phyloP scores from a whole-genome alignment of 2,113 vertebrate species.

The Larimichthys polyactis region DNA sequence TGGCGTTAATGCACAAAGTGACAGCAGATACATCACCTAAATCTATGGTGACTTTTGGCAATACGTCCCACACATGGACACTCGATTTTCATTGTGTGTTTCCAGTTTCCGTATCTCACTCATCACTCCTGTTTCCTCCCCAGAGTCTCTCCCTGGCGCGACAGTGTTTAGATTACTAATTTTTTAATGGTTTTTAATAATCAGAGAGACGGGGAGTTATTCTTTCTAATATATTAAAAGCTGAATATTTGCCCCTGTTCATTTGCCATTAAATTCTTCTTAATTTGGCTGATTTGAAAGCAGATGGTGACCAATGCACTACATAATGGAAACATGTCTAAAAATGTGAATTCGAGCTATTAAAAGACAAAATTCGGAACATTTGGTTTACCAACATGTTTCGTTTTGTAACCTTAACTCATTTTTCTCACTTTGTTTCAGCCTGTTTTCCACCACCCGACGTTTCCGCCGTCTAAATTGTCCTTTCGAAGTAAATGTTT shows the following conservation, averaged over 20 bases:
- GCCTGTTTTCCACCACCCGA: background rate
- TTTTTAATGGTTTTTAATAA: slow-evolving; percentile 13
- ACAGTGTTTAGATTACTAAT: background rate
- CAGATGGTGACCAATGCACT: background rate
- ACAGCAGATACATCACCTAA: slow-evolving; percentile 77
- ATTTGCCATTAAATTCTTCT: slow-evolving; percentile 9
- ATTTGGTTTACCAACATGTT: background rate
- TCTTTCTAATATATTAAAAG: slow-evolving; percentile 12
- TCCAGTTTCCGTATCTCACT: background rate
- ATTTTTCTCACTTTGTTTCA: background rate
- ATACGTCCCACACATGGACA: slow-evolving; percentile 61
- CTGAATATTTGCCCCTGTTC: background rate
- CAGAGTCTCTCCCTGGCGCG: background rate
- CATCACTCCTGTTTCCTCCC: background rate
- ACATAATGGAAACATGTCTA: background rate
- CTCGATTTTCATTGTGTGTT: slow-evolving; percentile 49
- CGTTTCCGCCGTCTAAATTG: slow-evolving; percentile 14
- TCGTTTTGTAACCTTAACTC: background rate
- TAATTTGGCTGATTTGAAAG: background rate
- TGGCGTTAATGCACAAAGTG: slow-evolving; percentile 75
- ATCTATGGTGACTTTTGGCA: slow-evolving; percentile 73
- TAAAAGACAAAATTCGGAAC: background rate
- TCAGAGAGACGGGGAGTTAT: background rate
- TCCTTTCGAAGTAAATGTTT: slow-evolving; percentile 30
- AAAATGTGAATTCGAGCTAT: background rate